phyloP scores from a whole-genome alignment of 2,888 invertebrate species.

The Dynastes tityus region DNA sequence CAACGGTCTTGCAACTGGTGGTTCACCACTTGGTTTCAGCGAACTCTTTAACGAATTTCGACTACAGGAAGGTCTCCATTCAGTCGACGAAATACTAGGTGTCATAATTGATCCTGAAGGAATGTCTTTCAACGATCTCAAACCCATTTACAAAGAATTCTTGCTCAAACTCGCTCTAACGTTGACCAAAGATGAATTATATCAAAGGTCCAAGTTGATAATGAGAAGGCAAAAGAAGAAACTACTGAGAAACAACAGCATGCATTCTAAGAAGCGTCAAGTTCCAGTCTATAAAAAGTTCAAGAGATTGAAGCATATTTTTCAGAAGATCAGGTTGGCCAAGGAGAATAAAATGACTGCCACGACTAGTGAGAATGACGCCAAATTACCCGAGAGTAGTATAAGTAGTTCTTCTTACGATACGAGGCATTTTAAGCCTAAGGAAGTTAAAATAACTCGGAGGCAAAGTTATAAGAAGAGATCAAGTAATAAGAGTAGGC shows the following conservation, averaged over 20 bases:
- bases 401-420: conserved; percentile 78
- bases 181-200: conserved; percentile 92
- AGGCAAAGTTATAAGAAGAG: conserved; percentile 65
- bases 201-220: conserved; percentile 90
- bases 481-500: conserved; percentile 45
- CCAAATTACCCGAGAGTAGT: conserved; percentile 73
- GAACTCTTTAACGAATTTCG: conserved; percentile 91
- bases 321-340: conserved; percentile 70
- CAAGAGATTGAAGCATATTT: conserved; percentile 70
- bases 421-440: conserved; percentile 76
- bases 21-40: conserved; percentile 88
- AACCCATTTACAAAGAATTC: conserved; percentile 93
- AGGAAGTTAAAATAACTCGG: conserved; percentile 67
- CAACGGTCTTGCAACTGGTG: conserved; percentile 79
- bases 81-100: conserved; percentile 89
- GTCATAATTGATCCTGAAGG: conserved; percentile 93
- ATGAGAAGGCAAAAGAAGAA: conserved; percentile 89
- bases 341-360: conserved; percentile 55
- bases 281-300: conserved; percentile 65
- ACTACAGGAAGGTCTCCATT: conserved; percentile 90
- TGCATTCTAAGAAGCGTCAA: conserved; percentile 58
- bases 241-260: conserved; percentile 74
- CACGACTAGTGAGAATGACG: conserved; percentile 49
- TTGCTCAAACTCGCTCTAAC: conserved; percentile 89
- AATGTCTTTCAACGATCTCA: conserved; percentile 94